Evolutionary conservation across 1,140 invertebrate genomes (phyloP).

Genomic region (Anoplolepis gracilipes): DNA sequence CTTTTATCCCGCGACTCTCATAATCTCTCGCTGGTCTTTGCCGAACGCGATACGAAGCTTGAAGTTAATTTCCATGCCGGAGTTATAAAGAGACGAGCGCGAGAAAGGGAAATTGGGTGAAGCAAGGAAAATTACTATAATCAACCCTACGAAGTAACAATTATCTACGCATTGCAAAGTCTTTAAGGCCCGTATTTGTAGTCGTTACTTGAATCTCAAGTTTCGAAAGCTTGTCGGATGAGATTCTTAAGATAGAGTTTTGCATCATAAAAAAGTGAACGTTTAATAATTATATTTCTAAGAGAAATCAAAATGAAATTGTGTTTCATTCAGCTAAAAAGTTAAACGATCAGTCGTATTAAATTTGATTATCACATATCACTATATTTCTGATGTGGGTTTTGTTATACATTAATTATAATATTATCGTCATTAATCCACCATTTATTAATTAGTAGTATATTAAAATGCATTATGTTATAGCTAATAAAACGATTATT

Average conservation of each 20-base stretch:
- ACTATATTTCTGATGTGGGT: too few species aligned
- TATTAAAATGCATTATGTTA: neutral
- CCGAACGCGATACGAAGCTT: conserved; percentile 51
- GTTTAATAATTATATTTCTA: neutral
- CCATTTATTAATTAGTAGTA: neutral
- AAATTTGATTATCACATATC: neutral
- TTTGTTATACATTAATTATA: too few species aligned
- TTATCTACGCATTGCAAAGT: conserved; percentile 61
- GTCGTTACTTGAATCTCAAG: conserved; percentile 21
- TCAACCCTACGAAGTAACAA: conserved; percentile 65
- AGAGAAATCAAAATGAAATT: neutral
- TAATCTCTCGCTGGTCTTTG: conserved; percentile 42
- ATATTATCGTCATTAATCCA: too few species aligned
- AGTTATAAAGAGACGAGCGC: conserved; percentile 39
- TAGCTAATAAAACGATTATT: neutral
- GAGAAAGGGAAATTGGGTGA: conserved; percentile 50
- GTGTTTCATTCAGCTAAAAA: neutral
- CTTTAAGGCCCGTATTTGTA: conserved; percentile 33
- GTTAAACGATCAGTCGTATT: neutral
- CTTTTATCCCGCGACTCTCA: conserved; percentile 35
- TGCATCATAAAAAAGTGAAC: neutral
- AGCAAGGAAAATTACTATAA: conserved; percentile 68
- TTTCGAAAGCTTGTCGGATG: neutral
- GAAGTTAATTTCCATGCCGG: conserved; percentile 59
- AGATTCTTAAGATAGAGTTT: neutral